A percentile compares a stretch with the other conserved stretches of the same genome.
phyloP scores from a whole-genome alignment of 2,888 invertebrate genomes.

The Drosophila subsilvestris region DNA sequence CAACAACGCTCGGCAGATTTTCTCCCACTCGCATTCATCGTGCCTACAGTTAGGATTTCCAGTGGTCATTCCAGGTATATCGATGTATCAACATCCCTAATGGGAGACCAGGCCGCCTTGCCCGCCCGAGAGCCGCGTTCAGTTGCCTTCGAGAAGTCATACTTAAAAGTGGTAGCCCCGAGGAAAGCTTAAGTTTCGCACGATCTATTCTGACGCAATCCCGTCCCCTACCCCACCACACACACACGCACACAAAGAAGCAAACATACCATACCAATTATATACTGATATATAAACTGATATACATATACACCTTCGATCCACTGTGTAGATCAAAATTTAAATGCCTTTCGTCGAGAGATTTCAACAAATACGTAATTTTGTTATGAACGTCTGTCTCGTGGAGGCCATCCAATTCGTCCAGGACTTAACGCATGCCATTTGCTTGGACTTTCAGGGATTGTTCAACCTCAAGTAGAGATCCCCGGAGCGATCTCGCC shows the following conservation, averaged over 20 bases:
- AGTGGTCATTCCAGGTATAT: background rate
- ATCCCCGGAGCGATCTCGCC: slow-evolving; percentile 1
- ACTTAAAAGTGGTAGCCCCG: slow-evolving; percentile 59
- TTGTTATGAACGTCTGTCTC: slow-evolving; percentile 76
- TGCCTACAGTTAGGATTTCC: slow-evolving; percentile 51
- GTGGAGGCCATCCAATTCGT: slow-evolving; percentile 72
- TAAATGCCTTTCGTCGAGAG: slow-evolving; percentile 73
- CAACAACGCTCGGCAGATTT: slow-evolving; percentile 46
- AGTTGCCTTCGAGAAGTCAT: slow-evolving; percentile 61
- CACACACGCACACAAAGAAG: background rate
- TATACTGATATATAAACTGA: slow-evolving; percentile 37
- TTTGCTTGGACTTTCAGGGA: slow-evolving; percentile 68
- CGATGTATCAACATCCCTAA: background rate
- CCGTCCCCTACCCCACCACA: slow-evolving; percentile 5
- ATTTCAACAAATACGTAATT: slow-evolving; percentile 69
- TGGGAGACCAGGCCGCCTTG: background rate
- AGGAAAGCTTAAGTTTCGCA: slow-evolving; percentile 28
- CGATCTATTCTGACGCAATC: slow-evolving; percentile 34
- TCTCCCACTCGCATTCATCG: slow-evolving; percentile 35
- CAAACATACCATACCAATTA: slow-evolving; percentile 35
- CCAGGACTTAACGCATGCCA: slow-evolving; percentile 69
- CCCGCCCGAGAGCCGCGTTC: slow-evolving; percentile 45
- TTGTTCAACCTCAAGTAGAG: slow-evolving; percentile 64
- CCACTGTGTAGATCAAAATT: slow-evolving; percentile 47
- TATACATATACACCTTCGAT: slow-evolving; percentile 38